Evolutionary conservation across 2,888 invertebrate species (phyloP), one percentile per base, ranked within the genome.

Genomic region (Drosophila macrospina): DNA sequence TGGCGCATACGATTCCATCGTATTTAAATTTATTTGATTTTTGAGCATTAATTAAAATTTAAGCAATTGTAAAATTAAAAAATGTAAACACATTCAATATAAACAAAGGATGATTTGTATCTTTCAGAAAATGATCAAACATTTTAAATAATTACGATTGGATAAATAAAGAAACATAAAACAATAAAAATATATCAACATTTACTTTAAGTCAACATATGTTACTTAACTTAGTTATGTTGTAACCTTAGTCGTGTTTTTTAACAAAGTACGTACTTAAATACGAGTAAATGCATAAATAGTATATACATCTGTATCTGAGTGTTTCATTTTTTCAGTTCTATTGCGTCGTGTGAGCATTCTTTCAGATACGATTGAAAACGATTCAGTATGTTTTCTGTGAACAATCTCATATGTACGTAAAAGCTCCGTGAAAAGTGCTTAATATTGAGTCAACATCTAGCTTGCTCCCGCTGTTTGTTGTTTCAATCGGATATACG

Each of bases 361-460:
- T 68, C 51, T 62, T 61, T 56, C 47, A 16, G 56, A 70, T 41
- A 59, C 42, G 41, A 57, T 34, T 32, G 57, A 61, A 69, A 47
- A 15, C 47, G 48, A 52, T 45, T 78, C 59, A 77, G 74, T 77
- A 61, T 50, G 59, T 57, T 65, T 71, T 67, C 42, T 32, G 67
- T 74, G 67, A 70, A 74, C 61, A 78, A 67, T 61, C 78, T 66
- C 71, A 61, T 55, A 56, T 39, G 42, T 57, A 52, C 60, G 61
- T 52, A 41, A 78, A 78, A 78, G 79, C 78, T 78, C 51, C 34
- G 45, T 57, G 41, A 36, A 61, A 64, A 61, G 64, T 67, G 50
- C 47, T 64, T 51, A 41, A 55, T 55, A 64, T 41, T 71, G 37
- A 71, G 63, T 45, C 56, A 47, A 55, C 55, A 39, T 44, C 37